Conservation (phyloP, 2,113 vertebrate genomes). For the Nanorana parkeri region DNA sequence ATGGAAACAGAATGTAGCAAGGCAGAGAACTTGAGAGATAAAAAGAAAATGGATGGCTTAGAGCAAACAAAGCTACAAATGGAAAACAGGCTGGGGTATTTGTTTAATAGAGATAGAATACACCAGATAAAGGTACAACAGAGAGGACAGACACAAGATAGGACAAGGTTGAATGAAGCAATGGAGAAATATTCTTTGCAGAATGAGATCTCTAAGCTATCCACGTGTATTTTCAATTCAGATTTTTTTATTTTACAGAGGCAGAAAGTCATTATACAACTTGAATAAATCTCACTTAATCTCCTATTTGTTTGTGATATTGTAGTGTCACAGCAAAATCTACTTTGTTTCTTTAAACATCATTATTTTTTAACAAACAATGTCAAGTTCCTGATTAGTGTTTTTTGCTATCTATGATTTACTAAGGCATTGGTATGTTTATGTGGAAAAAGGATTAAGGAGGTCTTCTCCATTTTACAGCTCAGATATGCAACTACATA, state of each 20-base stretch:
- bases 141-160: slow-evolving; percentile 52
- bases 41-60: slow-evolving; percentile 53
- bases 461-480: slow-evolving; percentile 34
- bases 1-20: slow-evolving; percentile 1
- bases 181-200: slow-evolving; percentile 43
- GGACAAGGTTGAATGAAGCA: slow-evolving; percentile 56
- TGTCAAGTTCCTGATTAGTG: slow-evolving; percentile 43
- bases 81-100: slow-evolving; percentile 35
- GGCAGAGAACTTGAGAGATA: slow-evolving; percentile 33
- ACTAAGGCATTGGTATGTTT: slow-evolving; percentile 32
- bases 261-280: slow-evolving; percentile 4
- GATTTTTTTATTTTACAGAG: slow-evolving; percentile 2
- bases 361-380: slow-evolving; percentile 46
- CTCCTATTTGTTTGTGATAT: slow-evolving; percentile 18
- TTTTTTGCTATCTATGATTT: slow-evolving; percentile 19
- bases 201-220: slow-evolving; percentile 30
- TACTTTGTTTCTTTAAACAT: slow-evolving; percentile 49
- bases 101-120: slow-evolving; percentile 52
- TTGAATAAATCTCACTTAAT: slow-evolving; percentile 50
- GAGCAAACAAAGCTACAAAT: slow-evolving; percentile 36
- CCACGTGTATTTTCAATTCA: slow-evolving; percentile 38
- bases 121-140: slow-evolving; percentile 39
- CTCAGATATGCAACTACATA: slow-evolving; percentile 47
- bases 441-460: slow-evolving; percentile 51
- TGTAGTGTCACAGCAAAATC: slow-evolving; percentile 34